phyloP scores from a whole-genome alignment of 2,113 vertebrate species.

The Saccopteryx bilineata region DNA sequence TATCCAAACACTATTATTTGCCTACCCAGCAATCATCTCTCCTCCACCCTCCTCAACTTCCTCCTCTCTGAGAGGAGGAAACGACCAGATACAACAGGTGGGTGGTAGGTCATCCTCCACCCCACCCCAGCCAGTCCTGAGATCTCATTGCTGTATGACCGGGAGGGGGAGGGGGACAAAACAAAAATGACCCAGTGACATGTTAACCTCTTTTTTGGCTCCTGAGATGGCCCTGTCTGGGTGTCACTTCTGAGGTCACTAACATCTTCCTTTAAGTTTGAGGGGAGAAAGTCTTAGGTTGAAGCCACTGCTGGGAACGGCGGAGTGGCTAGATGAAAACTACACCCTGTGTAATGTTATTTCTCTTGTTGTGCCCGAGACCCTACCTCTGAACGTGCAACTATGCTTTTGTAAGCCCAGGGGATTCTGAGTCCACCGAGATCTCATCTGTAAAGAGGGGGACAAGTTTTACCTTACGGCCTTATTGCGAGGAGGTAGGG shows the following conservation, averaged over 20 bases:
- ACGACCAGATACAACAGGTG: not conserved
- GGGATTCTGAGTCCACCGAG: not conserved
- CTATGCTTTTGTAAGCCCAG: not conserved
- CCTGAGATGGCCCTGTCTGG: not conserved
- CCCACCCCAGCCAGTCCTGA: not conserved
- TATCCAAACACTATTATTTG: not conserved
- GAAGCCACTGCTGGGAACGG: not conserved
- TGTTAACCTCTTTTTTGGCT: not conserved
- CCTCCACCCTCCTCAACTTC: not conserved
- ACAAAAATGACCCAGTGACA: not conserved
- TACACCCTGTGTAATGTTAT: not conserved
- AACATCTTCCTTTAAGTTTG: not conserved
- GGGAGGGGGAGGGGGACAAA: not conserved
- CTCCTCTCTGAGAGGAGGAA: not conserved
- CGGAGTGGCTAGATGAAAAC: not conserved
- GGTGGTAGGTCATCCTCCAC: not conserved
- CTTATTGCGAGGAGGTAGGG: not conserved
- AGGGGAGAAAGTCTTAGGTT: not conserved
- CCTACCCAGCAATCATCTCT: not conserved
- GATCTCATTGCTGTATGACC: not conserved
- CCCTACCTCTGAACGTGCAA: not conserved
- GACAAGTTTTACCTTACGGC: not conserved
- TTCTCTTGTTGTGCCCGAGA: not conserved
- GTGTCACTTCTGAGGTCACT: not conserved
- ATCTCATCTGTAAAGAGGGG: not conserved